These are phyloP conservation scores for Mythimna vitellina DNA, from an alignment of 2,888 invertebrate species.

Conservation along the genomic window DNA sequence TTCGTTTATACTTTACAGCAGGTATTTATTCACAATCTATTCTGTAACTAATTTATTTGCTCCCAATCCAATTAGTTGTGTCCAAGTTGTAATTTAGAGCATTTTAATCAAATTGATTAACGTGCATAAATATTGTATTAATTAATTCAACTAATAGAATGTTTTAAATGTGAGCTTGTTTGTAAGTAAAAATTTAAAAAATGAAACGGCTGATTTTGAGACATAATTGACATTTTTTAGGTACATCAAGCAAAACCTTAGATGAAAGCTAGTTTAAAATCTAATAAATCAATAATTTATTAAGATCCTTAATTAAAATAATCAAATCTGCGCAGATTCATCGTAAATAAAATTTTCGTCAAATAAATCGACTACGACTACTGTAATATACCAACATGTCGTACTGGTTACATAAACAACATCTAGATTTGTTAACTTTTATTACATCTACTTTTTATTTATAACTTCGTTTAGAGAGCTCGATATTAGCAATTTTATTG, in stretches of 20 bases:
- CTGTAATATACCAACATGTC: constrained; percentile 37
- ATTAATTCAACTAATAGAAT: constrained; percentile 16
- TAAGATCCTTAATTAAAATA: constrained; percentile 53
- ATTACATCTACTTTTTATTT: constrained; percentile 51
- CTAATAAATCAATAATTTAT: constrained; percentile 34
- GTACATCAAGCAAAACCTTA: not conserved
- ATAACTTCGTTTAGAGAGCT: constrained; percentile 30
- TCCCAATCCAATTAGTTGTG: constrained; percentile 21
- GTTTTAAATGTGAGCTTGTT: not conserved
- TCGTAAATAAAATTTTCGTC: constrained; percentile 50
- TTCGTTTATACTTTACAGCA: constrained; percentile 19
- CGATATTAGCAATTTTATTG: constrained; percentile 51
- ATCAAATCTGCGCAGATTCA: constrained; percentile 43
- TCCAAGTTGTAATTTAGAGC: constrained; percentile 17
- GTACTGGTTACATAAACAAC: constrained; percentile 43
- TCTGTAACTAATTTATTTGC: constrained; percentile 40
- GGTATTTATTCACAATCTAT: constrained; percentile 23
- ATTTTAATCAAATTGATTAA: constrained; percentile 25
- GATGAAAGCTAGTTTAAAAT: constrained; percentile 6
- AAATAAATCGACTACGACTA: constrained; percentile 49
- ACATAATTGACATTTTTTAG: not conserved
- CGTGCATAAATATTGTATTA: constrained; percentile 20
- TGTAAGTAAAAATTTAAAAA: not conserved
- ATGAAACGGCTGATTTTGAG: not conserved
- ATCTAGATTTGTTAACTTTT: constrained; percentile 47